These are phyloP conservation scores for Hyaena hyaena DNA, from an alignment of 2,113 vertebrate species.

Conservation along the genomic window DNA sequence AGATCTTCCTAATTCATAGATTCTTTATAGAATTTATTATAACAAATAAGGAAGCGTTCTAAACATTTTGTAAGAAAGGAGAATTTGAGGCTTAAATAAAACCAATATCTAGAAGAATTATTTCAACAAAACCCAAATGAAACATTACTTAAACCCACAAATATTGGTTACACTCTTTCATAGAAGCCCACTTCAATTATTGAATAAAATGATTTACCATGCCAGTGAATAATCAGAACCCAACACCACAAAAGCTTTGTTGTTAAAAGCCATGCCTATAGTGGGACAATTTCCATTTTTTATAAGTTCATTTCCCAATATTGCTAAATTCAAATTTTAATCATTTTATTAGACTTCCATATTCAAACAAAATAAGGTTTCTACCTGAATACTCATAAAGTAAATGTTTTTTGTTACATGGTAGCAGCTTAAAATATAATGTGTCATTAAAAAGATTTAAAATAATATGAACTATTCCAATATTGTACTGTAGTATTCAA, in stretches of 20 bases:
- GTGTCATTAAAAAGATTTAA: not conserved
- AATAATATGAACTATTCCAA: conserved; percentile 26
- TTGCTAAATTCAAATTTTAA: not conserved
- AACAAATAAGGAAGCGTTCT: not conserved
- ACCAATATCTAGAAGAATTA: not conserved
- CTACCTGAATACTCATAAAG: conserved; percentile 45
- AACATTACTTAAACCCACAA: conserved; percentile 6
- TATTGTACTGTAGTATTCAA: conserved; percentile 2
- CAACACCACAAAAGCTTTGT: not conserved
- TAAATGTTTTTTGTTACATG: conserved; percentile 45
- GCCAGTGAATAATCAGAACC: conserved; percentile 17
- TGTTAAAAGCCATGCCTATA: not conserved
- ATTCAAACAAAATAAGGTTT: conserved; percentile 42
- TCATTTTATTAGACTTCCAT: conserved; percentile 24
- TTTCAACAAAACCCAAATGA: conserved; percentile 34
- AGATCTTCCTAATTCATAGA: conserved; percentile 22
- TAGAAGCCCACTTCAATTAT: not conserved
- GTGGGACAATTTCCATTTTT: not conserved
- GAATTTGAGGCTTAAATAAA: not conserved
- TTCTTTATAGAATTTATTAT: conserved; percentile 38
- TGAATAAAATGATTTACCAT: not conserved
- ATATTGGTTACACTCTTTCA: not conserved
- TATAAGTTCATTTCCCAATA: not conserved
- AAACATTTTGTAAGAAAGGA: not conserved
- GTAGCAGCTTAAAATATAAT: conserved; percentile 51